These are phyloP conservation scores for Mus spicilegus DNA, from an alignment of 2,113 vertebrate species.

Conservation along the genomic window DNA sequence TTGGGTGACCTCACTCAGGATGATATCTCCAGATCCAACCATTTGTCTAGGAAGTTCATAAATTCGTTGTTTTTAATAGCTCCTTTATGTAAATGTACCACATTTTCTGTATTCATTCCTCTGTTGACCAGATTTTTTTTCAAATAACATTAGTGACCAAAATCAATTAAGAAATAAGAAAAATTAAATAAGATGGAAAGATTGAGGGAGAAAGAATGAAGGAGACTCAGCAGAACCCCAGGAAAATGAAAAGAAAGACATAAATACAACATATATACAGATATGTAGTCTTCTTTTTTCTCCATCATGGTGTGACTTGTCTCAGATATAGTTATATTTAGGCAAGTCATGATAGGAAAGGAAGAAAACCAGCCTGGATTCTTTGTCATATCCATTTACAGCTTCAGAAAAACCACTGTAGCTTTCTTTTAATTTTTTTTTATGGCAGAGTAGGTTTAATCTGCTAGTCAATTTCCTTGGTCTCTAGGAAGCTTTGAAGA, in stretches of 20 bases:
- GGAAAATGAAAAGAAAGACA: neutral
- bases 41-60: no score
- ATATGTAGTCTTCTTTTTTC: neutral
- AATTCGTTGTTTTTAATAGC: no score
- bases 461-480: constrained; percentile 6
- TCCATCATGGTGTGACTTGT: neutral
- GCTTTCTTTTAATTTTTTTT: neutral
- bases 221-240: neutral
- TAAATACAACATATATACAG: neutral
- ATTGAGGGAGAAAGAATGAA: neutral
- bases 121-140: neutral
- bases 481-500: constrained; percentile 9
- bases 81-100: no score
- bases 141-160: neutral
- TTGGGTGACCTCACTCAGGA: no score
- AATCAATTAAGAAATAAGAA: neutral
- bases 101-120: no score
- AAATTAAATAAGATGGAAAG: neutral
- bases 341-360: neutral
- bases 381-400: neutral
- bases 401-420: neutral
- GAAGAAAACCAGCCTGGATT: neutral
- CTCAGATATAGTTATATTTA: neutral
- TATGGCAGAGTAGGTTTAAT: neutral
- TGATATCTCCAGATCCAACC: no score